Evolutionary conservation across 1,140 invertebrate species (phyloP).

Genomic region (Lerema accius): DNA sequence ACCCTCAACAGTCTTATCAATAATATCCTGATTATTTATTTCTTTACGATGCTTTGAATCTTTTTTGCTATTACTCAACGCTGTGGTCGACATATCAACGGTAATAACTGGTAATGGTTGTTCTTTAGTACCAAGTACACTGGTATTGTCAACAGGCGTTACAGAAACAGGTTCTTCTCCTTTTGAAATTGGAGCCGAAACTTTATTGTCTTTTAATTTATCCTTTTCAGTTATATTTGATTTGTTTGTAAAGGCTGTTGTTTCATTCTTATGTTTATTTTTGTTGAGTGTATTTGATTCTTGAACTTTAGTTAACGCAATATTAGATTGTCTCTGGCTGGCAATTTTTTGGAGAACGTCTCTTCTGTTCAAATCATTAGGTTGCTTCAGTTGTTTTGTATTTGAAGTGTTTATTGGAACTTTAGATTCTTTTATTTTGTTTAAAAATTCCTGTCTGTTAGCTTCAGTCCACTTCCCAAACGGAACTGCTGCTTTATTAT

Average conservation of each 20-base stretch:
- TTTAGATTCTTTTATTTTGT: conserved; percentile 75
- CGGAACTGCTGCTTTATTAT: conserved; percentile 63
- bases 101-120: conserved; percentile 14
- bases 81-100: conserved; percentile 5
- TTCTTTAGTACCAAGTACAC: conserved; percentile 40
- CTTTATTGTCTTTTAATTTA: conserved; percentile 27
- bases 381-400: conserved; percentile 73
- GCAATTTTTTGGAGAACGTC: conserved; percentile 75
- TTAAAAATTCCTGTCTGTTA: conserved; percentile 73
- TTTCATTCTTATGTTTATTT: conserved; percentile 50
- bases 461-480: conserved; percentile 78
- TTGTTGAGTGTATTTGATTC: conserved; percentile 43
- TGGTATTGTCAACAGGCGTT: conserved; percentile 33
- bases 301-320: conserved; percentile 47
- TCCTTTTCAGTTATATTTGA: conserved; percentile 33
- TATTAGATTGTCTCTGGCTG: conserved; percentile 67
- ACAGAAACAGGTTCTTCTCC: conserved; percentile 22
- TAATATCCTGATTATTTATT: conserved; percentile 69
- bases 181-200: conserved; percentile 8
- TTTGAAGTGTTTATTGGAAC: conserved; percentile 56
- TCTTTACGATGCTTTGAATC: conserved; percentile 46
- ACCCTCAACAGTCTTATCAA: conserved; percentile 75
- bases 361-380: conserved; percentile 75
- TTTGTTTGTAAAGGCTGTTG: conserved; percentile 57
- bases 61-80: conserved; percentile 27